Base-by-base conservation (phyloP, 2,888 invertebrate genomes). In the Ectropis crepuscularia region DNA sequence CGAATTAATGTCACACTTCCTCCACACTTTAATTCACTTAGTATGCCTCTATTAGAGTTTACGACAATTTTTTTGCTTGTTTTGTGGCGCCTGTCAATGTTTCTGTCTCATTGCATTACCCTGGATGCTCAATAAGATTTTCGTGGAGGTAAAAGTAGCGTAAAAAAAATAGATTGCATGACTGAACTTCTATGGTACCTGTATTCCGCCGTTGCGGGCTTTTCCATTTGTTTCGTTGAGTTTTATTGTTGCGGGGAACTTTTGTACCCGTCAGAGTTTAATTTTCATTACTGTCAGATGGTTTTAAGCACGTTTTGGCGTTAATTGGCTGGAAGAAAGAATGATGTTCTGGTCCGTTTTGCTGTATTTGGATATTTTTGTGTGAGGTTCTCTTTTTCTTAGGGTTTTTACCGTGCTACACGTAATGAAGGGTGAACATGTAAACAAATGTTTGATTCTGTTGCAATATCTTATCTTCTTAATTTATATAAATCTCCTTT, bases 1-100 rank as follows among this genome's bases (percentile, higher is more conserved):
- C 84, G 89, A 85, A 87, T 87, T 81, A 81, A 85, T 82, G 84
- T 80, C 79, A 78, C 80, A 80, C 75, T 79, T 78, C 75, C 75
- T 68, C 67, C 67, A 70, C 62, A 67, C 61, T 71, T 69, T 67
- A 67, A 67, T 70, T 70, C 71, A 74, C 73, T 71, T 74, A 70
- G 70, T 69, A 67, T 63, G 63, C 67, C 48, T 61, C 67, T 69
- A 64, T 53, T 67, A 53, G 61, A 70, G 61, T 60, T 63, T 66
- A 63, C 55, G 70, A 63, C 57, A 61, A n/a, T 53, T 65, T 69
- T 72, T 63, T 64, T 54, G 62, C 53, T 37, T 45, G 49, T 47
- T 57, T 54, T 43, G 57, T 61, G 60, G 60, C 66, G 66, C 62
- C 47, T 12, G 57, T 41, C n/a, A 41, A 39, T 39, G 47, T 50